phyloP scores from a whole-genome alignment of 30 jellyfish, hydroid and myxozoan genomes.

The Calvadosia cruxmelitensis region DNA sequence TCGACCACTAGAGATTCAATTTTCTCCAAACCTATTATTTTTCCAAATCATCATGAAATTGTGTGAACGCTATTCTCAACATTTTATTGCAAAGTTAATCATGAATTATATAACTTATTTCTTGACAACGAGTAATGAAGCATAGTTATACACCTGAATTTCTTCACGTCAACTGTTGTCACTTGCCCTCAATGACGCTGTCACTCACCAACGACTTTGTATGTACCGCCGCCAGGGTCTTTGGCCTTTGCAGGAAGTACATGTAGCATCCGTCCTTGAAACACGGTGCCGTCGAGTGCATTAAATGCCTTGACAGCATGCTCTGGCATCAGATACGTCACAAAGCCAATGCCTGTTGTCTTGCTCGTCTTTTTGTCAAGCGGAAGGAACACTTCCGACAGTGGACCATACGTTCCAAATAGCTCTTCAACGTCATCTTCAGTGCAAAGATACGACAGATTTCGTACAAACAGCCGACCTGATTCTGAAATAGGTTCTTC shows the following conservation, averaged over 20 bases:
- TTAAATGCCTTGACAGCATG: slow-evolving; percentile 82
- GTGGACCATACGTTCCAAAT: slow-evolving; percentile 66
- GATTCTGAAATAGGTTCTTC: slow-evolving; percentile 84
- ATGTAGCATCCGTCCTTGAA: slow-evolving; percentile 90
- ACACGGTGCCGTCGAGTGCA: slow-evolving; percentile 62
- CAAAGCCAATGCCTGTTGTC: slow-evolving; percentile 80
- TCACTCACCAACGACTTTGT: neutral
- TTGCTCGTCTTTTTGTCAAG: slow-evolving; percentile 60
- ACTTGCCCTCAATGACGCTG: too few species aligned
- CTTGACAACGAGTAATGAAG: too few species aligned
- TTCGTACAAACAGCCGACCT: slow-evolving; percentile 89
- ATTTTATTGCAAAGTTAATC: neutral
- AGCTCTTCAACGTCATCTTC: slow-evolving; percentile 60
- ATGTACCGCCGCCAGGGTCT: slow-evolving; percentile 1
- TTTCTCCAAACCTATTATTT: too few species aligned
- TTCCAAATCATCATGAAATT: neutral
- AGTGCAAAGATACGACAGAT: slow-evolving; percentile 69
- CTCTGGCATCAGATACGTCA: slow-evolving; percentile 89
- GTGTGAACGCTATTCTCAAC: neutral
- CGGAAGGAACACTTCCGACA: slow-evolving; percentile 84
- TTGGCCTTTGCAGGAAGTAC: slow-evolving; percentile 80
- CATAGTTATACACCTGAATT: too few species aligned
- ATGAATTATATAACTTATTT: too few species aligned
- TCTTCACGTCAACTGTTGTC: too few species aligned
- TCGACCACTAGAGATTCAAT: too few species aligned